Evolutionary conservation across 2,113 vertebrate genomes (phyloP), one percentile per base, ranked within the genome.

Genomic region (Dromaius novaehollandiae): DNA sequence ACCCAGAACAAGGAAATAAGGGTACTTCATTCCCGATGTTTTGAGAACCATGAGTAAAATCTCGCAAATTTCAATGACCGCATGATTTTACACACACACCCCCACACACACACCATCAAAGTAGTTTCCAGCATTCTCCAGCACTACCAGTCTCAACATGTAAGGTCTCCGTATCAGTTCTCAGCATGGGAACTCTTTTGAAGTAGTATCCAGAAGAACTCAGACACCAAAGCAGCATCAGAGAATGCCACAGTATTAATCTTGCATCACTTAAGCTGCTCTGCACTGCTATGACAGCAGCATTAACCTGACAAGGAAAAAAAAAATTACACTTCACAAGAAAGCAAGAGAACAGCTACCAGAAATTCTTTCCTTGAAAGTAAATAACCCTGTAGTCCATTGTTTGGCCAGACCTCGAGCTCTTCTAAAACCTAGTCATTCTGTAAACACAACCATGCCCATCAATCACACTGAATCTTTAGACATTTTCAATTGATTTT

Each of bases 401-500:
- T 86, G 53, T 46, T 85, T 74, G 82, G 80, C 40, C 55, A 94
- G 91, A 68, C 75, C 71, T 92, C 78, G 71, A 90, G 48, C 79
- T 91, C 68, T 94, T 92, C 88, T 64, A 74, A 91, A 94, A 86
- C 28, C 71, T 60, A 81, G n/a, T 68, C 60, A 68, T 28, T 93
- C 82, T 60, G 68, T 55, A 88, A 89, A 86, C 21, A 64, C 53
- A 92, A 44, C 12, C 1, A 0, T 2, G 8, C 44, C 48, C 82
- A 91, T 95, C 87, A 90, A 88, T 94, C 93, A 95, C 78, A 76
- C 30, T 70, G 70, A 96, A 68, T 50, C 71, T 95, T 92, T 30
- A 77, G 84, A 94, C 21, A 2, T 71, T 81, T 97, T 90, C 87
- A 78, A 82, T 93, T 88, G 82, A 96, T 96, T 93, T 91, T 70